Evolutionary conservation across 2,888 invertebrate species (phyloP).

Genomic region (Cenopis cana): DNA sequence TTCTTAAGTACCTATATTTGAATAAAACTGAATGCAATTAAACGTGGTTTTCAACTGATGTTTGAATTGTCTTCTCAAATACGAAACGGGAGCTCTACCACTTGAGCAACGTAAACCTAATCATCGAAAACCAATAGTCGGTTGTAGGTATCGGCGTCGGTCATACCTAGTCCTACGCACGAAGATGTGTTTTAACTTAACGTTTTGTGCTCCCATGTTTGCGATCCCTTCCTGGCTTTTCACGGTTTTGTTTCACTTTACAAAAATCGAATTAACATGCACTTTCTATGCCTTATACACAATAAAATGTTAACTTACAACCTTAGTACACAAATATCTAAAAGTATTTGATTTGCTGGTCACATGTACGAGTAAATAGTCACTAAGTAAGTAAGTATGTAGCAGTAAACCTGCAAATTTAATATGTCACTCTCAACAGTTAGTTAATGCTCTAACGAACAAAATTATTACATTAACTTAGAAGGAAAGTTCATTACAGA

Average conservation of each 20-base stretch:
- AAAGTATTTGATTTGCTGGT: neutral
- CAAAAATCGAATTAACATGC: constrained; percentile 7
- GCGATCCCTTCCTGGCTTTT: constrained; percentile 21
- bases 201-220: constrained; percentile 43
- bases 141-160: constrained; percentile 47
- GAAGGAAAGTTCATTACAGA: neutral
- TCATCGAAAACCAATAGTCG: constrained; percentile 69
- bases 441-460: neutral
- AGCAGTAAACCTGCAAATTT: no score
- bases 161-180: constrained; percentile 54
- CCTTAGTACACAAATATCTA: neutral
- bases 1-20: neutral
- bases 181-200: constrained; percentile 59
- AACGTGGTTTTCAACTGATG: constrained; percentile 45
- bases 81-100: constrained; percentile 60
- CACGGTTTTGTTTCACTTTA: constrained; percentile 1
- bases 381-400: no score
- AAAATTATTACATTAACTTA: neutral
- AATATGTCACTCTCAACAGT: no score
- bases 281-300: neutral
- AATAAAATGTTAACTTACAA: neutral
- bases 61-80: constrained; percentile 63
- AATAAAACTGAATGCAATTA: constrained; percentile 24
- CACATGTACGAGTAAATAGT: no score
- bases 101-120: constrained; percentile 67